Base-by-base conservation (phyloP, 2,888 invertebrate species). In the Heliconius ismenius region DNA sequence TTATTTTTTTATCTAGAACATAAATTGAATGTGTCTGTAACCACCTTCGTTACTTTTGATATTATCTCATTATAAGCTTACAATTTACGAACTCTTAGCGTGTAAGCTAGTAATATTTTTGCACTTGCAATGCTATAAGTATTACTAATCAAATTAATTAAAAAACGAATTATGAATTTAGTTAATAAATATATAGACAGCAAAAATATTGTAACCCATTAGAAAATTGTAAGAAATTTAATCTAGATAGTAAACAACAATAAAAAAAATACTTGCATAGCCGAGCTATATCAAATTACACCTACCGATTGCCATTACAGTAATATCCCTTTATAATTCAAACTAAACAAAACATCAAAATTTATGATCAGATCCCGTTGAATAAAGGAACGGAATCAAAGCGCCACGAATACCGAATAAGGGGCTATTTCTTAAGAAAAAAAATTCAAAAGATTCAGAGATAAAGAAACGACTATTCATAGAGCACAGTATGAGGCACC, bases 271-370 rank as follows among this genome's bases (percentile, higher is more conserved):
- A 89, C 87, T 89, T 88, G 87, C 85, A 86, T 85, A 84, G 84
- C 83, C 83, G 84, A 87, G 88, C 86, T 85, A 86, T 92, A 93
- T 94, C 93, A 92, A 90, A 91, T 93, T 92, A 92, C 93, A 89
- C 90, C 90, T 92, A 92, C 92, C 92, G 89, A 91, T 92, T 92
- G 91, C 91, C 91, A 93, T 93, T 93, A 92, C 90, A 87, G 90
- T 92, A 92, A 92, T 91, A 91, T 87, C 87, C 92, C 90, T 90
- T 89, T 91, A 92, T 92, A 92, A 92, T 87, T 93, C 92, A 92
- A 92, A 92, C 85, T 88, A 87, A 92, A 93, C 91, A 91, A 92
- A 93, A 92, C 89, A 91, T 88, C 84, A 81, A 86, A 93, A 93
- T 94, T 93, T 93, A 93, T 91, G 88, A 84, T 87, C 86, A 76